Evolutionary conservation across 2,888 invertebrate genomes (phyloP), one percentile per base, ranked within the genome.

Genomic region (Cheilosia variabilis): DNA sequence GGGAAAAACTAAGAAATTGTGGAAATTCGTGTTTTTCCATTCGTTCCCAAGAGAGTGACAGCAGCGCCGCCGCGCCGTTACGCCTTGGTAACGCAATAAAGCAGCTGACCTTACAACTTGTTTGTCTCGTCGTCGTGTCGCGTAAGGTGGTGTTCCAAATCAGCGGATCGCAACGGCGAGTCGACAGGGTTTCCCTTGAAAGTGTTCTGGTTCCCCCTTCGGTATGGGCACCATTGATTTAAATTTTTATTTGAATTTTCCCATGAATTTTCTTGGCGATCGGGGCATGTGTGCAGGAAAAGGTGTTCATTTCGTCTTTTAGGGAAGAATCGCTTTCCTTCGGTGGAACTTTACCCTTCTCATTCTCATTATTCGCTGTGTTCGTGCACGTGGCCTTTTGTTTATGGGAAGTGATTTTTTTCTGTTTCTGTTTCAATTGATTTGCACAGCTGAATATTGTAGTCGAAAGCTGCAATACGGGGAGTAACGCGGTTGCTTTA

Each of bases 121-220:
- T 50, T 57, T 72, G 60, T 76, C 76, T 37, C 19, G 57, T 53
- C 60, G 52, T 71, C 58, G 76, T 79, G 80, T 86, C 86, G 86
- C 86, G 86, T 86, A 86, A 80, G 80, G 86, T 86, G 86, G 80
- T 81, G 86, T 86, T 86, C 86, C 86, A 86, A 86, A 81, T 86
- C 86, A 86, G 76, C 86, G 86, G 63, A 81, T 86, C 76, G 86
- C 63, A 71, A 72, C 80, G 80, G 31, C 31, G 52, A 60, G 58
- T 58, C 60, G 43, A 52, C 57, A 66, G 71, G 71, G 53, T 75
- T 84, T 79, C 69, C 69, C 63, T 73, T 27, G 41, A 47, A 57
- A 47, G 60, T 27, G 19, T 57, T 62, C 43, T 37, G 31, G 37
- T 31, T 65, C 45, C 52, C 69, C 68, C 78, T 53, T 15, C 22